Evolutionary conservation across 2,113 vertebrate genomes (phyloP), one percentile per base, ranked within the genome.

Genomic region (Hemiprocne comata): DNA sequence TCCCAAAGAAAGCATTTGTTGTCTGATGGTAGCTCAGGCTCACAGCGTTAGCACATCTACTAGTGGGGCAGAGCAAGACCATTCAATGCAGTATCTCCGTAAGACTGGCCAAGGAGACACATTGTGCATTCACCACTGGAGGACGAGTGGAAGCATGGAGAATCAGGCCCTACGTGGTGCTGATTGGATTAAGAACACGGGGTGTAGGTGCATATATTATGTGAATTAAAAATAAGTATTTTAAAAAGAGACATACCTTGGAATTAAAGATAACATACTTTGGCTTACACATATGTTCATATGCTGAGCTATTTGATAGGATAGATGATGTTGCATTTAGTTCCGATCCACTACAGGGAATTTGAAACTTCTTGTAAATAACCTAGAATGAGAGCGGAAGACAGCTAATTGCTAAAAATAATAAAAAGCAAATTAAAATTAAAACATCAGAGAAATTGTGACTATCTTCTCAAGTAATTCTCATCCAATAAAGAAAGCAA

Each of bases 351-450:
- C 25, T 26, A 89, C 98, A 98, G 54, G 77, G 8, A 83, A 98
- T 94, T 85, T 98, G 92, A 97, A 98, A 98, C 96, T 98, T 98
- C 96, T 98, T 98, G 83, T 98, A 98, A 96, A 98, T 97, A 81
- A 98, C 98, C 98, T 98, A 86, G 72, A 93, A 95, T 66, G 75
- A 92, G 70, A 96, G 78, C 7, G 55, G 79, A 64, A 89, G 21
- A 85, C 20, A 83, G 33, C 65, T 66, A 92, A 87, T 34, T 33
- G 77, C 50, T 92, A 89, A 64, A 69, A 92, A 54, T 12, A 58
- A 67, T 40, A 36, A 78, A 40, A 92, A 48, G 17, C 38, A 53
- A 83, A 94, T 73, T 34, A 55, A 87, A 92, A 81, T 75, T 11
- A 42, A 81, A 92, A 33, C 38, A 51, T 11, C 20, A 65, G 65